Evolutionary conservation across 2,797 vertebrate genomes (phyloP).

Genomic region (Mycteria americana): DNA sequence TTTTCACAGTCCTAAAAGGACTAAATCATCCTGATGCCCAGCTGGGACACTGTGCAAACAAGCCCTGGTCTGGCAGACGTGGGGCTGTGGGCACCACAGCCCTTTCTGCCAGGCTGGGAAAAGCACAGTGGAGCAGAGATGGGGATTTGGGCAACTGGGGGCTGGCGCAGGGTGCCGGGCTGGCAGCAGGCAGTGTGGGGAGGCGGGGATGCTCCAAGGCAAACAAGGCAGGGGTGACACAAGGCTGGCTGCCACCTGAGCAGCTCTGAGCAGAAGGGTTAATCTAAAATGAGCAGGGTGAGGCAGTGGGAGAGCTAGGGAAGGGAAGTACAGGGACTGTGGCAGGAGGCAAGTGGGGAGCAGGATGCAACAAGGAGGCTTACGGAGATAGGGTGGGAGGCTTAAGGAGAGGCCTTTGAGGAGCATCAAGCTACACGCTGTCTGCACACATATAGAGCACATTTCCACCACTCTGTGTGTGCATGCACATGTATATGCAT

Average conservation of each 20-base stretch:
- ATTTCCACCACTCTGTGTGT: not conserved
- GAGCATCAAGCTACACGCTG: not conserved
- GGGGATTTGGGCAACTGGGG: not conserved
- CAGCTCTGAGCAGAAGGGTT: not conserved
- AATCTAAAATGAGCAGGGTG: accelerated
- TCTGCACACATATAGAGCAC: not conserved
- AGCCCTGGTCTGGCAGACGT: not conserved
- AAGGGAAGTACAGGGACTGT: accelerated
- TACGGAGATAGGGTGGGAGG: not conserved
- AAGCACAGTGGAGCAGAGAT: not conserved
- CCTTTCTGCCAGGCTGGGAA: not conserved
- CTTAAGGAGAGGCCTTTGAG: not conserved
- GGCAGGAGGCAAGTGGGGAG: not conserved
- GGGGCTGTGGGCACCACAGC: not conserved
- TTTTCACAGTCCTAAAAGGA: constrained; percentile 46
- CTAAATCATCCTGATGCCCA: constrained; percentile 56
- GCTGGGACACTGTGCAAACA: not conserved
- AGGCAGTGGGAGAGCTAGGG: accelerated
- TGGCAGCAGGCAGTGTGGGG: accelerated
- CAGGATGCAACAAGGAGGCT: not conserved
- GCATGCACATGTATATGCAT: not conserved
- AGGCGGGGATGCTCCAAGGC: not conserved
- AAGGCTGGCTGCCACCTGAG: not conserved
- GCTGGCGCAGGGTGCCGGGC: accelerated
- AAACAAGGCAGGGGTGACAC: not conserved